phyloP scores from a whole-genome alignment of 1,140 invertebrate genomes.

The Aphis gossypii region DNA sequence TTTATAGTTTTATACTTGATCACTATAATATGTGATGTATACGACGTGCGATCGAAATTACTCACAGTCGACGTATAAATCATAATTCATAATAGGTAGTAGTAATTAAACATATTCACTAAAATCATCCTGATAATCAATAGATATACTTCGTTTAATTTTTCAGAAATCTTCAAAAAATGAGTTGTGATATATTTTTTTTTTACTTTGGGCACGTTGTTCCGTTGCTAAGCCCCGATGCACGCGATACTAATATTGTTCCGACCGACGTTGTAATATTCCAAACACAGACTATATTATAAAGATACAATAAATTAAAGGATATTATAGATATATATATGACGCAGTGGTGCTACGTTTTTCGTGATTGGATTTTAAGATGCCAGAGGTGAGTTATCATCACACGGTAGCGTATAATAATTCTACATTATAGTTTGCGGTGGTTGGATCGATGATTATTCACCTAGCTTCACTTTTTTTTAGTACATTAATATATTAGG shows the following conservation, averaged over 20 bases:
- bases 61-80: not conserved
- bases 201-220: not conserved
- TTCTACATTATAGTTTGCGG: not conserved
- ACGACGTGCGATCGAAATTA: not conserved
- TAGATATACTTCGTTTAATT: not conserved
- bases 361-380: not conserved
- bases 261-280: not conserved
- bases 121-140: not conserved
- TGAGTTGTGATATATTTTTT: not conserved
- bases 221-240: not conserved
- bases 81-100: not conserved
- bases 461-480: not conserved
- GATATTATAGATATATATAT: not conserved
- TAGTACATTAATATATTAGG: not conserved
- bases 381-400: constrained; percentile 8
- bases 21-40: not conserved
- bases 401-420: not conserved
- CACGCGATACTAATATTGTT: not conserved
- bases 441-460: constrained; percentile 1
- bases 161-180: not conserved
- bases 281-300: not conserved
- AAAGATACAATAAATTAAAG: not conserved
- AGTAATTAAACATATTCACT: not conserved
- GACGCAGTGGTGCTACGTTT: not conserved
- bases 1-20: not conserved